Evolutionary conservation across 2,797 vertebrate species (phyloP).

Genomic region (Platalea minor): DNA sequence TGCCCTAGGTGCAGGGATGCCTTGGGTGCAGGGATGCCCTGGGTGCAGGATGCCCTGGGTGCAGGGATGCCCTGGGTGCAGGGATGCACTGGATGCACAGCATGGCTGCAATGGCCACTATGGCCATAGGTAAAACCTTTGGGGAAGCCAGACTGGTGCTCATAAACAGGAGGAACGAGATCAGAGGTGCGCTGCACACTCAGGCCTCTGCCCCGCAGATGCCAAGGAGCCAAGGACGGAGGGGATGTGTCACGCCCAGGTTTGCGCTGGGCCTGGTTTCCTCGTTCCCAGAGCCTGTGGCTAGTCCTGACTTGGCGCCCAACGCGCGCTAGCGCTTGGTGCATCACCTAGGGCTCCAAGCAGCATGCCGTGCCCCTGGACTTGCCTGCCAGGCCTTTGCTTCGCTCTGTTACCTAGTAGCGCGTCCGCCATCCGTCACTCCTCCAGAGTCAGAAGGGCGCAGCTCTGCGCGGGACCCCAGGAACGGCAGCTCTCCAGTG

Average conservation of each 20-base stretch:
- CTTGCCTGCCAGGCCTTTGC: background rate
- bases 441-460: no score
- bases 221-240: background rate
- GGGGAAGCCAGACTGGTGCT: background rate
- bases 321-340: background rate
- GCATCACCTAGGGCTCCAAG: background rate
- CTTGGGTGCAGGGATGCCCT: no score
- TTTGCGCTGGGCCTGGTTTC: background rate
- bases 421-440: background rate
- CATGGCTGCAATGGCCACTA: background rate
- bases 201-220: background rate
- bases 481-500: background rate
- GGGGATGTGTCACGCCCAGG: no score
- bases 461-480: rapidly evolving
- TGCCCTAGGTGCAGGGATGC: no score
- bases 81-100: no score
- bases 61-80: no score
- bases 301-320: background rate
- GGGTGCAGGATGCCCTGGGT: no score
- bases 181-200: background rate
- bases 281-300: background rate
- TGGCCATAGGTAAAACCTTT: background rate
- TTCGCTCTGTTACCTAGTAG: background rate
- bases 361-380: background rate
- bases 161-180: no score